Conservation (phyloP, 2,113 vertebrate species). For the Dasypus novemcinctus region DNA sequence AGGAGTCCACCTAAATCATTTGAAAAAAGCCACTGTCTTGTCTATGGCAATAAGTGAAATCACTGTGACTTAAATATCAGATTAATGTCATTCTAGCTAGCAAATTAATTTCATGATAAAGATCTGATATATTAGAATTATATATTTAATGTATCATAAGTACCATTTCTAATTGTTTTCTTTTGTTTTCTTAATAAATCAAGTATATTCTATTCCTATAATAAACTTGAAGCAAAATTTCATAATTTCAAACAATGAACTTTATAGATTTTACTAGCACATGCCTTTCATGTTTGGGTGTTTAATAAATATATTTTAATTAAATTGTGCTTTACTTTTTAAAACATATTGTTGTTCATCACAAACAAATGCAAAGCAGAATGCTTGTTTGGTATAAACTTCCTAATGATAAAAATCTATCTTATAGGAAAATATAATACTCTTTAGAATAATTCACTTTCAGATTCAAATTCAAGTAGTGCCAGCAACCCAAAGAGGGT, state of each 20-base stretch:
- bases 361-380: neutral
- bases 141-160: neutral
- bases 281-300: neutral
- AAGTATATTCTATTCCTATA: neutral
- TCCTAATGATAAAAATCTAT: neutral
- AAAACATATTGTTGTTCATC: neutral
- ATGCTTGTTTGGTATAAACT: neutral
- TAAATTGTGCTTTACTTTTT: neutral
- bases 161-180: neutral
- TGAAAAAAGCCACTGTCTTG: too few species aligned
- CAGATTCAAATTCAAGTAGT: constrained; percentile 8
- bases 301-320: neutral
- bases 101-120: neutral
- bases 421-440: constrained; percentile 3
- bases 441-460: constrained; percentile 6
- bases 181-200: neutral
- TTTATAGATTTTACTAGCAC: neutral
- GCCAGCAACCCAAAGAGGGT: neutral
- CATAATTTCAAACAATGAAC: neutral
- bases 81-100: neutral
- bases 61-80: neutral
- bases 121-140: neutral
- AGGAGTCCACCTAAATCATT: too few species aligned
- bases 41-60: neutral
- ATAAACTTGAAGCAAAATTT: constrained; percentile 6